Evolutionary conservation across 2,113 vertebrate genomes (phyloP).

Genomic region (Callopanchax toddi): DNA sequence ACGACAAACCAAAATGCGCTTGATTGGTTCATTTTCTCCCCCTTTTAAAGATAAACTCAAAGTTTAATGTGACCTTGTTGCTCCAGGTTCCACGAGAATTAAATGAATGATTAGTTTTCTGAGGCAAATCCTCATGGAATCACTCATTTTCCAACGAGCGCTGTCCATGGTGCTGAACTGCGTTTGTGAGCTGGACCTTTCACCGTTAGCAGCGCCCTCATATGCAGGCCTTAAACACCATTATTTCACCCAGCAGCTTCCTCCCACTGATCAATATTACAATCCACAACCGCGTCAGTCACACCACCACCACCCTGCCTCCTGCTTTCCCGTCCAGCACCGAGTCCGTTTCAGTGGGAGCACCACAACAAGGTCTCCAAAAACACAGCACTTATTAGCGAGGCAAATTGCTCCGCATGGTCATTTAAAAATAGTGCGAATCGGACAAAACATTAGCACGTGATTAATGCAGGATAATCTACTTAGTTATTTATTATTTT

Average conservation of each 20-base stretch:
- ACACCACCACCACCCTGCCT: conserved; percentile 41
- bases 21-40: no score
- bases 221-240: conserved; percentile 59
- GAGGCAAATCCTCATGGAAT: no score
- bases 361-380: conserved; percentile 18
- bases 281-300: conserved; percentile 71
- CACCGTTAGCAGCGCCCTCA: conserved; percentile 56
- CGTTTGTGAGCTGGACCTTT: conserved; percentile 43
- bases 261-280: conserved; percentile 74
- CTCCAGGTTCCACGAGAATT: no score
- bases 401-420: conserved; percentile 11
- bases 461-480: conserved; percentile 70
- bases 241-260: conserved; percentile 72
- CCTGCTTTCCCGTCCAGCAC: conserved; percentile 38
- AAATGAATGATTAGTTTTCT: no score
- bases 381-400: conserved; percentile 11
- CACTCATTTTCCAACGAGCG: background rate
- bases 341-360: conserved; percentile 50
- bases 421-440: conserved; percentile 42
- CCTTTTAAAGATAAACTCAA: no score
- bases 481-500: no score
- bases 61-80: no score
- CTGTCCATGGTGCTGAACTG: conserved; percentile 67
- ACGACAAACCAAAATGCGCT: background rate
- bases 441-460: conserved; percentile 49